Evolutionary conservation across 2,113 vertebrate species (phyloP).

Genomic region (Xenotilapia flavipinnis): DNA sequence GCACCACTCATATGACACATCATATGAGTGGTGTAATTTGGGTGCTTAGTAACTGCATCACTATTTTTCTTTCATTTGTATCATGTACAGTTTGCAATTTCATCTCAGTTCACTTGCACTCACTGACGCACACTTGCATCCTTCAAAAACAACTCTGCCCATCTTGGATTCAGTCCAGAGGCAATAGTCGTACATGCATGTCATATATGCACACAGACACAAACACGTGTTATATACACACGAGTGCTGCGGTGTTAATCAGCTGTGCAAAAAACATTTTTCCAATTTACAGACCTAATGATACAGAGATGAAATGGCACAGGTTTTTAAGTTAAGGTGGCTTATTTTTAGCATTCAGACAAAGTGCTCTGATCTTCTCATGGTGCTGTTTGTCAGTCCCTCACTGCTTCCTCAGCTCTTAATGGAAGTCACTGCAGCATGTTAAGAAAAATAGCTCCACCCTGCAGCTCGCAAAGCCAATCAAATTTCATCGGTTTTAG

Average conservation of each 20-base stretch:
- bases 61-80: neutral
- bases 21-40: neutral
- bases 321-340: neutral
- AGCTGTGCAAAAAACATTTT: neutral
- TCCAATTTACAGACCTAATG: neutral
- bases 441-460: slow-evolving; percentile 59
- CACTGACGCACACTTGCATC: slow-evolving; percentile 3
- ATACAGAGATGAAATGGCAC: neutral
- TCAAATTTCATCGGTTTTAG: slow-evolving; percentile 46
- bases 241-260: neutral
- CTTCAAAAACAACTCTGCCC: neutral
- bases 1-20: neutral
- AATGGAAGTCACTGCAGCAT: slow-evolving; percentile 64
- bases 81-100: neutral
- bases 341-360: slow-evolving; percentile 10
- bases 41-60: neutral
- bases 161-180: neutral
- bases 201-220: neutral
- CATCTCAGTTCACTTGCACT: slow-evolving; percentile 1
- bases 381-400: slow-evolving; percentile 34
- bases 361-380: slow-evolving; percentile 16
- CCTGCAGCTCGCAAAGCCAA: slow-evolving; percentile 59
- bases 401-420: slow-evolving; percentile 50
- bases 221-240: neutral
- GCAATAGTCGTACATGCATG: neutral